Base-by-base conservation (phyloP, 2,797 vertebrate species). In the Periparus ater region DNA sequence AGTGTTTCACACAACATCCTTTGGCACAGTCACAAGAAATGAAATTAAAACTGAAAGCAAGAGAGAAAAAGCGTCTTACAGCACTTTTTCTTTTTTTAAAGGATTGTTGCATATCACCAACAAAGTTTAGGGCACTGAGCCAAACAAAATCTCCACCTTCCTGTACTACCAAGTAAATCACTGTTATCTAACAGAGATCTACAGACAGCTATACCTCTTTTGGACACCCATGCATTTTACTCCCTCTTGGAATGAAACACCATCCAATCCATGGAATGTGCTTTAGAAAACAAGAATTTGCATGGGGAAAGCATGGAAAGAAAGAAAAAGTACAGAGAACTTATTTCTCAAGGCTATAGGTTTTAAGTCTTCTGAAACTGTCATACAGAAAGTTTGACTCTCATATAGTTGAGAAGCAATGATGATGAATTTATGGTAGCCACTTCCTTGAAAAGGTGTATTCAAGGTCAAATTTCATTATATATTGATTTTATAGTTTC, bases 401-500 rank as follows among this genome's bases (percentile, higher is more conserved):
- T 47, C 54, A 91, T 74, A 79, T 0, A 60, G 65, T 29, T 85
- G 66, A 95, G 67, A 91, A 89, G 81, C 42, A 78, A 81, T 23
- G 30, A 89, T 18, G 20, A 82, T 7, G 44, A 70, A 91, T 88
- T 95, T 85, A 90, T 63, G 86, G 51, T 45, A 65, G 82, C 60
- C 48, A 71, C 47, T 73, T 96, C 80, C 88, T 84, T 62, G 79
- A 78, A 90, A 92, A 92, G 77, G 73, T 91, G 76, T 77, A 70
- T 40, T 88, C 84, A 95, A 89, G 88, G 89, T 95, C 78, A 87
- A 73, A 94, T 96, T 95, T 95, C 94, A 96, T 96, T 96, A 96
- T 94, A 89, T 88, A 95, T 93, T 96, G 96, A 96, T 95, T 95
- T 95, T 94, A 96, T 95, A 95, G 94, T 96, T 96, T 96, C 93